phyloP scores from a whole-genome alignment of 2,113 vertebrate species.

The Manacus vitellinus region DNA sequence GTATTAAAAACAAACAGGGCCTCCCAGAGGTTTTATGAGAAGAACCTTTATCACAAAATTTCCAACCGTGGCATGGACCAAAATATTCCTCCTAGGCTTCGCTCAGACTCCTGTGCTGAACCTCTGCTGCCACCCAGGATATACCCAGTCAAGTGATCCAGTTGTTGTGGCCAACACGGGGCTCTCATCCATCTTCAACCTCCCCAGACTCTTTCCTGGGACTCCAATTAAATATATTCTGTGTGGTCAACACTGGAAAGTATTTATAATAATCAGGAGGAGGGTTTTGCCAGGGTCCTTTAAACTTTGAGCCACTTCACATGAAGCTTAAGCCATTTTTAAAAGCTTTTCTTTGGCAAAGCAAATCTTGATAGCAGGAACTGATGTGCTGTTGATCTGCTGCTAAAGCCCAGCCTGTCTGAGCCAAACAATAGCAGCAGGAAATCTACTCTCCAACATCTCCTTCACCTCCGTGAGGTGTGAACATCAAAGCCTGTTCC shows the following conservation, averaged over 20 bases:
- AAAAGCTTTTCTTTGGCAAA: not conserved
- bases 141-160: not conserved
- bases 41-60: not conserved
- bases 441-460: not conserved
- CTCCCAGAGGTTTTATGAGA: not conserved
- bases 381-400: not conserved
- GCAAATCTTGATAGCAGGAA: not conserved
- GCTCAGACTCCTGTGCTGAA: not conserved
- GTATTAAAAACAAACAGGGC: slow-evolving; percentile 37
- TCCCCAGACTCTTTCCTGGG: not conserved
- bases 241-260: not conserved
- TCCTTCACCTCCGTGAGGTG: not conserved
- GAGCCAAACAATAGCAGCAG: not conserved
- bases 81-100: not conserved
- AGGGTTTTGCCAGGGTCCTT: not conserved
- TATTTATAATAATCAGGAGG: not conserved
- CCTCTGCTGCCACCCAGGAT: not conserved
- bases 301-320: not conserved
- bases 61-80: not conserved
- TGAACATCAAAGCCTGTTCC: not conserved
- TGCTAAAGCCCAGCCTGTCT: not conserved
- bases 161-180: rapidly evolving
- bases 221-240: not conserved
- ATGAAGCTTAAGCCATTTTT: not conserved
- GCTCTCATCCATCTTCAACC: not conserved